A percentile compares a stretch with the other conserved stretches of the same genome.
Conservation (phyloP, 2,888 invertebrate genomes). For the Machimus rusticus region DNA sequence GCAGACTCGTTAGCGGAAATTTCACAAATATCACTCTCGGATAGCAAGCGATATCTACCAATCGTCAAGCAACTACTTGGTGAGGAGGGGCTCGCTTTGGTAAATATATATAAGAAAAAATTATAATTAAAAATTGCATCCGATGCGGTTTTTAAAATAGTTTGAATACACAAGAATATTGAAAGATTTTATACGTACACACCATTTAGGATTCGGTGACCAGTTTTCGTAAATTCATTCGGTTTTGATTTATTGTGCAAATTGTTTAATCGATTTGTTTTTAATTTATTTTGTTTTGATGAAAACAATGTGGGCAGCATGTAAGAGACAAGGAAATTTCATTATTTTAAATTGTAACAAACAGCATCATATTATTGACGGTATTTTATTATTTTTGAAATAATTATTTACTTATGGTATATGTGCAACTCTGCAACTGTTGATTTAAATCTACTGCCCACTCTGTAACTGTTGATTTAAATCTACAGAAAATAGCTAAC, state of each 20-base stretch:
- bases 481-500: background rate
- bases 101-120: background rate
- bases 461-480: background rate
- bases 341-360: background rate
- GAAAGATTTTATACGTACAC: constrained; percentile 18
- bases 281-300: constrained; percentile 1
- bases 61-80: constrained; percentile 42
- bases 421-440: background rate
- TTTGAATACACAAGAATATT: constrained; percentile 8
- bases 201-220: constrained; percentile 8
- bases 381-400: background rate
- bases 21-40: constrained; percentile 44
- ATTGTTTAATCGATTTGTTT: background rate
- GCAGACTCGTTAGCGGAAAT: constrained; percentile 9
- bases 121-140: background rate
- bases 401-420: background rate
- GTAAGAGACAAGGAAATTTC: constrained; percentile 30
- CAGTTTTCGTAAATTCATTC: background rate
- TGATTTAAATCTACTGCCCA: background rate
- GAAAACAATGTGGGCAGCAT: constrained; percentile 32
- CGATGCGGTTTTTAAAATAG: background rate
- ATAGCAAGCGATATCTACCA: constrained; percentile 46
- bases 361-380: background rate
- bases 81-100: constrained; percentile 29
- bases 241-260: background rate